These are phyloP conservation scores for Hylia prasina DNA, from an alignment of 2,113 vertebrate genomes.

Conservation along the genomic window DNA sequence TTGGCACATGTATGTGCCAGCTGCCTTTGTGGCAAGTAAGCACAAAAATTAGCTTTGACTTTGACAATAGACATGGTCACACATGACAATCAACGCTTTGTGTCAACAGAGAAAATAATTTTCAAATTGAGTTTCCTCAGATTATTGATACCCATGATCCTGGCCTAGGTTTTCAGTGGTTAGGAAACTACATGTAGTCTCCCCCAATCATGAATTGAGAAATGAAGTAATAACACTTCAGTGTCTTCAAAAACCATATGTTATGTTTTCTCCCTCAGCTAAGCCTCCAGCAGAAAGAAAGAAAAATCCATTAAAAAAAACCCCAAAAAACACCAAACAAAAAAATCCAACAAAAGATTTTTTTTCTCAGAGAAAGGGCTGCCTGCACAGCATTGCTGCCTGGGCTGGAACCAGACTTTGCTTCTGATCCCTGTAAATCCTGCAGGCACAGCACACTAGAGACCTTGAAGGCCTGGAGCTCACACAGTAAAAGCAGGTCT, in stretches of 20 bases:
- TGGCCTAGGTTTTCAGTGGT: background rate
- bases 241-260: background rate
- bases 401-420: background rate
- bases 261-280: background rate
- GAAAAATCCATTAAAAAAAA: background rate
- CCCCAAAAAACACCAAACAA: background rate
- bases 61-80: background rate
- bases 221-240: background rate
- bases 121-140: background rate
- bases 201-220: background rate
- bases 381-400: background rate
- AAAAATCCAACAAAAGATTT: background rate
- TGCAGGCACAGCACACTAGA: background rate
- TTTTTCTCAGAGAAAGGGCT: background rate
- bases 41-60: background rate
- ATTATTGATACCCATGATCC: background rate
- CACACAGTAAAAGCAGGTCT: background rate
- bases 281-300: background rate
- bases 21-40: background rate
- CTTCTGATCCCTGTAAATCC: background rate
- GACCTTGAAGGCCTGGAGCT: background rate
- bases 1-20: background rate
- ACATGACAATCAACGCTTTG: background rate
- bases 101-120: background rate
- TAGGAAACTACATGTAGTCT: background rate